These are phyloP conservation scores for Gallinago undulata DNA, from an alignment of 2,113 vertebrate genomes.

Conservation along the genomic window DNA sequence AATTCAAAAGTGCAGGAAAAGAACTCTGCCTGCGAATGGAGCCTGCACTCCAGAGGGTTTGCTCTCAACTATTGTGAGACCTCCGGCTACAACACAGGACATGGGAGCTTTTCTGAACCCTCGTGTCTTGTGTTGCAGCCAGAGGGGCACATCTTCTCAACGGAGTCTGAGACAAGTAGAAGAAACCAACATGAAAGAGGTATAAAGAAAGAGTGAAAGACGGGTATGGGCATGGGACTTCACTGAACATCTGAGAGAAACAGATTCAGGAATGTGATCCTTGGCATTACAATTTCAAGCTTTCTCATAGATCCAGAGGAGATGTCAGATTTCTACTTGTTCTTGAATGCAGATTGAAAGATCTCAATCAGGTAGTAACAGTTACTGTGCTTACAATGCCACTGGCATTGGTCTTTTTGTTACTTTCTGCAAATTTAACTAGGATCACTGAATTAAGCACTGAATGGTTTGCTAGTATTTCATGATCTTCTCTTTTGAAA, in stretches of 20 bases:
- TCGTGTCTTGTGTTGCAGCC: slow-evolving; percentile 89
- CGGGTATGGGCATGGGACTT: not conserved
- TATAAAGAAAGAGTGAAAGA: slow-evolving; percentile 6
- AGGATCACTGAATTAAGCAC: not conserved
- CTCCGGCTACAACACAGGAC: slow-evolving; percentile 85
- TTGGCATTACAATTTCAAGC: slow-evolving; percentile 3
- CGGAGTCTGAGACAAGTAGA: slow-evolving; percentile 26
- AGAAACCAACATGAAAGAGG: slow-evolving; percentile 30
- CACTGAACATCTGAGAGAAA: not conserved
- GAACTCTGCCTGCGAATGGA: not conserved
- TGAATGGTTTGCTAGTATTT: not conserved
- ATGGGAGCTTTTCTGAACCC: slow-evolving; percentile 81
- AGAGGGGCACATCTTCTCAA: slow-evolving; percentile 78
- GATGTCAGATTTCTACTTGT: slow-evolving; percentile 5
- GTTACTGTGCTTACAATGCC: not conserved
- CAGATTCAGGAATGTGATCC: not conserved
- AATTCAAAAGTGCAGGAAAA: not conserved
- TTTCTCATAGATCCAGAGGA: slow-evolving; percentile 23
- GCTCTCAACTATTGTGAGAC: slow-evolving; percentile 71
- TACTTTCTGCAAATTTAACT: not conserved
- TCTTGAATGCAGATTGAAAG: slow-evolving; percentile 12
- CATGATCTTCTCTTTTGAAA: not conserved
- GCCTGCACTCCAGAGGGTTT: not conserved
- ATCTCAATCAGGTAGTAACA: slow-evolving; percentile 31
- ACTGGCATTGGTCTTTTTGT: not conserved